phyloP scores from a whole-genome alignment of 1,140 invertebrate species.

The Papilio polyxenes region DNA sequence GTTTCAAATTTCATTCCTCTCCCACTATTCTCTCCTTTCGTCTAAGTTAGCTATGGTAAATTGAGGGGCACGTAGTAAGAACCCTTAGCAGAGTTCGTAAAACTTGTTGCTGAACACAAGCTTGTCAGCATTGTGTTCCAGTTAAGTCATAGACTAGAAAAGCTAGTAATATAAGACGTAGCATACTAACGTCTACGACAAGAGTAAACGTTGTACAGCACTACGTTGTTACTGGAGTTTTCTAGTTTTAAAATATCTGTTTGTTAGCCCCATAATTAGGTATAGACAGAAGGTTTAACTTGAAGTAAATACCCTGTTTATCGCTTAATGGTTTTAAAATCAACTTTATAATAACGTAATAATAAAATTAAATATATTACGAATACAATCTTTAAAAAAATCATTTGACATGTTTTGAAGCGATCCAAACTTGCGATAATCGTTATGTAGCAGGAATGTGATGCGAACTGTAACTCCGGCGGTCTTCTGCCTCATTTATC shows the following conservation, averaged over 20 bases:
- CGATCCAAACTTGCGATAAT: neutral
- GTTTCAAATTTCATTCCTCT: no score
- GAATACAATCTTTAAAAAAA: neutral
- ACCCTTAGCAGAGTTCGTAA: no score
- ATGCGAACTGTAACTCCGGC: constrained; percentile 5
- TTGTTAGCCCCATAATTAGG: no score
- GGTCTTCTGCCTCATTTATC: constrained; percentile 8
- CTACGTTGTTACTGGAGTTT: no score
- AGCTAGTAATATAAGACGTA: neutral
- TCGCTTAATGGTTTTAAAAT: neutral
- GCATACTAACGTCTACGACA: neutral
- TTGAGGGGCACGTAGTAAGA: no score
- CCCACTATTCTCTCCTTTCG: no score
- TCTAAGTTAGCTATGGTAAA: no score
- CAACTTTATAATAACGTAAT: neutral
- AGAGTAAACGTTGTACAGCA: no score
- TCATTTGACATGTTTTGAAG: neutral
- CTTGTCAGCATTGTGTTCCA: no score
- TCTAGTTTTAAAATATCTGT: no score
- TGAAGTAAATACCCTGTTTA: neutral
- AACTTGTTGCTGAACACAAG: no score
- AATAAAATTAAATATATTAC: neutral
- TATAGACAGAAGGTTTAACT: no score
- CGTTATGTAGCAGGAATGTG: neutral
- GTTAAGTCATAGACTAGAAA: neutral